A percentile compares a stretch with the other conserved stretches of the same genome.
Conservation (phyloP, 2,888 invertebrate genomes). For the Caenorhabditis parvicauda region DNA sequence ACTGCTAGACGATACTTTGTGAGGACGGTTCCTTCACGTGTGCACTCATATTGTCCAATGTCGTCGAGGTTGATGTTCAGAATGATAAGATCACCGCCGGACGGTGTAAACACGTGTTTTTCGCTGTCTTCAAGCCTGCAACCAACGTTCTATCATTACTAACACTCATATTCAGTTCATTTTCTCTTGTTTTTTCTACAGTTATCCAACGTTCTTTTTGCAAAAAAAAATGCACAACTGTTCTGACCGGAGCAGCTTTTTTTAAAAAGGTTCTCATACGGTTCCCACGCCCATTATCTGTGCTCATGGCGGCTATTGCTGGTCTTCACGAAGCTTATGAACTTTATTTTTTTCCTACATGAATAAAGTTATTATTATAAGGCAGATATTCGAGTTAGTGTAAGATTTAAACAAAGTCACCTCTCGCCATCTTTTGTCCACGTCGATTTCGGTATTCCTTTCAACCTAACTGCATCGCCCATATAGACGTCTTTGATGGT, state of each 20-base stretch:
- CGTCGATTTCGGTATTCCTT: no score
- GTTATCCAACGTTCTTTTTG: no score
- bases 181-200: no score
- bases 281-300: no score
- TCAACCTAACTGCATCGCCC: slow-evolving; percentile 22
- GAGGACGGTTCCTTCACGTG: slow-evolving; percentile 5
- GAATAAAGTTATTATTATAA: not conserved
- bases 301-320: no score
- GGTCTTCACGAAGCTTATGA: no score
- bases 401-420: no score
- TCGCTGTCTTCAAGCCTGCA: not conserved
- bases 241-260: no score
- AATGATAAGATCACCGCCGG: slow-evolving; percentile 44
- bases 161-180: no score
- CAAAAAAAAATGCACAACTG: no score
- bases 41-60: slow-evolving; percentile 23
- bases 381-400: slow-evolving; percentile 6
- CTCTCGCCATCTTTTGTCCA: slow-evolving; percentile 17
- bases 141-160: not conserved
- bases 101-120: slow-evolving; percentile 3
- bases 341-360: no score
- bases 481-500: slow-evolving; percentile 20
- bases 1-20: slow-evolving; percentile 13
- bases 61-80: slow-evolving; percentile 23
- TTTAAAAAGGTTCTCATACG: no score